A percentile compares a stretch with the other conserved stretches of the same genome.
These are phyloP conservation scores for Lytechinus pictus DNA, from an alignment of 35 echinoderm and acorn worm species.

Conservation along the genomic window DNA sequence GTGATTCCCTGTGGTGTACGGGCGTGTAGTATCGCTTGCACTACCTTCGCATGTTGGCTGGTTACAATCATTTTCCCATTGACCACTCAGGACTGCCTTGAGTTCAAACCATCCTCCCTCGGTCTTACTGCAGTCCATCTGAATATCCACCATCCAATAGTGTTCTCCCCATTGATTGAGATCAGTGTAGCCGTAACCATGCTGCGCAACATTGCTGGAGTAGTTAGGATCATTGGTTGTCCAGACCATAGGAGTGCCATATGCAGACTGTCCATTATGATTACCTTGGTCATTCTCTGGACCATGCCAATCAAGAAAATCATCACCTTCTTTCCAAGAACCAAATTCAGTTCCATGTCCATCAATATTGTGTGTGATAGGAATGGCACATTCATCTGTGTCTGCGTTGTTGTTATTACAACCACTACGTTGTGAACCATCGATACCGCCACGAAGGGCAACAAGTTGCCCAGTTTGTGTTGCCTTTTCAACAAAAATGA, in stretches of 20 bases:
- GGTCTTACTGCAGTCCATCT: constrained; percentile 80
- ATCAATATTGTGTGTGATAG: constrained; percentile 51
- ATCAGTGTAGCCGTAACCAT: constrained; percentile 73
- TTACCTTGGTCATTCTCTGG: constrained; percentile 74
- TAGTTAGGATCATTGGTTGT: constrained; percentile 65
- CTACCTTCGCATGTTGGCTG: constrained; percentile 55
- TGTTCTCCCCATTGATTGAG: constrained; percentile 82
- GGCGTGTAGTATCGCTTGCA: constrained; percentile 53
- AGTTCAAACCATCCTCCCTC: constrained; percentile 86
- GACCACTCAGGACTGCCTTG: constrained; percentile 52
- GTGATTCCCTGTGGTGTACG: constrained; percentile 68
- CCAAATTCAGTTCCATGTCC: constrained; percentile 66
- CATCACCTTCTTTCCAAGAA: constrained; percentile 67
- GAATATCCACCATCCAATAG: constrained; percentile 81
- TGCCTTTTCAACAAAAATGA: constrained; percentile 84
- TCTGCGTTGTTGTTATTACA: constrained; percentile 61
- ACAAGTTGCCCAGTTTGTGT: constrained; percentile 78
- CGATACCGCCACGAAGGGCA: constrained; percentile 85
- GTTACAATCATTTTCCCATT: constrained; percentile 65
- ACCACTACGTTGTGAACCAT: constrained; percentile 61
- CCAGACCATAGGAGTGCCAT: constrained; percentile 74
- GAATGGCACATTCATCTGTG: constrained; percentile 68
- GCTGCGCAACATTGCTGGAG: constrained; percentile 16
- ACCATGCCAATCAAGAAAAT: constrained; percentile 91
- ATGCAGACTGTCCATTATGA: constrained; percentile 52